Evolutionary conservation across 2,797 vertebrate genomes (phyloP), one percentile per base, ranked within the genome.

Genomic region (Enteromius viviparus): DNA sequence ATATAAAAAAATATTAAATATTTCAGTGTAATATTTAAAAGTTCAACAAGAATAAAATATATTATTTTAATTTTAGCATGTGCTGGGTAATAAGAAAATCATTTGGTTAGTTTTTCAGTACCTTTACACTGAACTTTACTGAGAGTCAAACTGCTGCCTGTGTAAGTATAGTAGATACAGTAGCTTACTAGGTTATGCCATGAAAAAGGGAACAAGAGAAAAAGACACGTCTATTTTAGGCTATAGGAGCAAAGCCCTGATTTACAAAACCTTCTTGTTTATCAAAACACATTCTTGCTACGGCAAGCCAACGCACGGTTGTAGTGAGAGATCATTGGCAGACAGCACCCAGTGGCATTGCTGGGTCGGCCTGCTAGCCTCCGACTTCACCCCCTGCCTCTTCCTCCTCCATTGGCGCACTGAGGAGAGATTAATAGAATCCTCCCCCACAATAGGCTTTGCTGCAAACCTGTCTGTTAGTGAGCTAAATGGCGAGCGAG

Each of bases 381-480:
- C 58, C 14, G 51, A 55, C 64, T 58, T 76, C 65, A 60, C 45
- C 76, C 49, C 69, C 76, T 82, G 80, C 69, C 37, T 82, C 68
- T 72, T 66, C 68, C 68, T 85, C 76, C 85, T 83, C 82, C 84
- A 85, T 88, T 86, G 84, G 64, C 29, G 2, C 79, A 80, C 79
- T 60, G 68, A 75, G 62, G 77, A 15, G 74, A 78, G 70, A 83
- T 88, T 86, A 85, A 88, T 34, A 88, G 89, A 89, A 85, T 87
- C 75, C 58, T 78, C 78, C 53, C 68, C 84, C 34, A 49, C 88
- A 83, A 80, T 62, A 89, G 88, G 84, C 90, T 93, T 89, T 92
- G 81, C 92, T 88, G 93, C 91, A 86, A 91, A 47, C n/a, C 83
- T 90, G 83, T 89, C 90, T 94, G 93, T 94, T 94, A 94, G 88